These are phyloP conservation scores for Hanleya hanleyi DNA, from an alignment of 2,888 invertebrate species.

Conservation along the genomic window DNA sequence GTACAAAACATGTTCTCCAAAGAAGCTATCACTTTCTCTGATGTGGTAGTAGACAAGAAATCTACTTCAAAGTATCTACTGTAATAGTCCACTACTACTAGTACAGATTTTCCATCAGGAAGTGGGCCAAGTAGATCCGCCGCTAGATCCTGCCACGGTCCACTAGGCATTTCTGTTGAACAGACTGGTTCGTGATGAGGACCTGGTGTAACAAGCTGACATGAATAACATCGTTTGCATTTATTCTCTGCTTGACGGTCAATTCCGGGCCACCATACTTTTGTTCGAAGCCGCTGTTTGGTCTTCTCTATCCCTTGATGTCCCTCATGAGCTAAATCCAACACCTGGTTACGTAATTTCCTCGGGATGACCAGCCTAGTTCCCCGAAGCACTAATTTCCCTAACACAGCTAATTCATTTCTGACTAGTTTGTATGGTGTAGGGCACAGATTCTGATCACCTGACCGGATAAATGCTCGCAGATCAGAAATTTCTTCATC, in stretches of 20 bases:
- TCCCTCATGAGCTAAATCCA: constrained; percentile 24
- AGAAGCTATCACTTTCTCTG: constrained; percentile 30
- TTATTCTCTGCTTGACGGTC: constrained; percentile 7
- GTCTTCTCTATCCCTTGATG: constrained; percentile 18
- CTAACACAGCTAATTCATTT: constrained; percentile 8
- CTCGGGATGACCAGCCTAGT: constrained; percentile 9
- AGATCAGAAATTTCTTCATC: constrained; percentile 1
- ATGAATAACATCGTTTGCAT: neutral
- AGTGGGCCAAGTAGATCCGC: constrained; percentile 40
- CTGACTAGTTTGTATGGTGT: constrained; percentile 2
- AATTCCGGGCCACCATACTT: constrained; percentile 17
- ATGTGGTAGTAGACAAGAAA: constrained; percentile 22
- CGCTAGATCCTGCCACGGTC: constrained; percentile 42
- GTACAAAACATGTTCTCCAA: constrained; percentile 36
- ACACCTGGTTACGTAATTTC: constrained; percentile 2
- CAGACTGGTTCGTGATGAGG: constrained; percentile 22
- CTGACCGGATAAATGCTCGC: neutral
- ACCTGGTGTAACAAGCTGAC: constrained; percentile 5
- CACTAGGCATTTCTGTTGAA: constrained; percentile 28
- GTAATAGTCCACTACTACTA: constrained; percentile 44
- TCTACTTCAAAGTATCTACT: constrained; percentile 41
- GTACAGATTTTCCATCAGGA: constrained; percentile 33
- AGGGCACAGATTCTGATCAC: neutral
- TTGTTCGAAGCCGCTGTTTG: constrained; percentile 10
- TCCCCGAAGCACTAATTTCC: constrained; percentile 17